These are phyloP conservation scores for Cyphomyrmex costatus DNA, from an alignment of 1,140 invertebrate species.

Conservation along the genomic window DNA sequence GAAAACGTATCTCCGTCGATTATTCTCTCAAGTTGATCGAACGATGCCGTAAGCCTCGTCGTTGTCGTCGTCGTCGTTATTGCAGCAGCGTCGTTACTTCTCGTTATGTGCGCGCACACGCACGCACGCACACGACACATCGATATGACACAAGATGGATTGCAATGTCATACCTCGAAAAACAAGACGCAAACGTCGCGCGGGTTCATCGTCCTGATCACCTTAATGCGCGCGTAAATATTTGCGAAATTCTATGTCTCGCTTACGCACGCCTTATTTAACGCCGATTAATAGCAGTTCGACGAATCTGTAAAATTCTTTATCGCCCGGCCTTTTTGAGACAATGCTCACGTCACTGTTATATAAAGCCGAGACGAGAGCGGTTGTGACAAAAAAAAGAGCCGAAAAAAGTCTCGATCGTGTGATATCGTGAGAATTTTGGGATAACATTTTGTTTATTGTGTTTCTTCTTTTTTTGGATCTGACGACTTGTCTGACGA, in stretches of 20 bases:
- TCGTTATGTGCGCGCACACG: neutral
- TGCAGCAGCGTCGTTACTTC: slow-evolving; percentile 3
- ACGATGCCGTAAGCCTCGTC: slow-evolving; percentile 40
- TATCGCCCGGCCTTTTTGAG: neutral
- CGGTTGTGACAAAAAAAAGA: neutral
- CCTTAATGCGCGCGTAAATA: slow-evolving; percentile 53
- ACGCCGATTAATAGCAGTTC: slow-evolving; percentile 54
- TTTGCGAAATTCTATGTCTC: slow-evolving; percentile 58
- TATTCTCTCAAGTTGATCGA: slow-evolving; percentile 63
- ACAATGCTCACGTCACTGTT: slow-evolving; percentile 25
- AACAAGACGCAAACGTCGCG: slow-evolving; percentile 35
- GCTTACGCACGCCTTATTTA: slow-evolving; percentile 62
- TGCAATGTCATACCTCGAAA: slow-evolving; percentile 32
- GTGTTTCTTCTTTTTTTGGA: neutral
- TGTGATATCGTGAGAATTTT: slow-evolving; percentile 27
- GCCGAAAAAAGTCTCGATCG: neutral
- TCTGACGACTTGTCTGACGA: neutral
- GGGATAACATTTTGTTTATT: slow-evolving; percentile 5
- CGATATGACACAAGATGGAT: slow-evolving; percentile 51
- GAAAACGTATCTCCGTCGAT: slow-evolving; percentile 33
- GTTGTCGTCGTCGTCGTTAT: slow-evolving; percentile 38
- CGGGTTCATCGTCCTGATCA: slow-evolving; percentile 68
- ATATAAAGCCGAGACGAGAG: slow-evolving; percentile 25
- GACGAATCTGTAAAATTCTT: slow-evolving; percentile 46
- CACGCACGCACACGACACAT: neutral